Evolutionary conservation across 2,797 vertebrate genomes (phyloP), one percentile per base, ranked within the genome.

Genomic region (Molossus molossus): DNA sequence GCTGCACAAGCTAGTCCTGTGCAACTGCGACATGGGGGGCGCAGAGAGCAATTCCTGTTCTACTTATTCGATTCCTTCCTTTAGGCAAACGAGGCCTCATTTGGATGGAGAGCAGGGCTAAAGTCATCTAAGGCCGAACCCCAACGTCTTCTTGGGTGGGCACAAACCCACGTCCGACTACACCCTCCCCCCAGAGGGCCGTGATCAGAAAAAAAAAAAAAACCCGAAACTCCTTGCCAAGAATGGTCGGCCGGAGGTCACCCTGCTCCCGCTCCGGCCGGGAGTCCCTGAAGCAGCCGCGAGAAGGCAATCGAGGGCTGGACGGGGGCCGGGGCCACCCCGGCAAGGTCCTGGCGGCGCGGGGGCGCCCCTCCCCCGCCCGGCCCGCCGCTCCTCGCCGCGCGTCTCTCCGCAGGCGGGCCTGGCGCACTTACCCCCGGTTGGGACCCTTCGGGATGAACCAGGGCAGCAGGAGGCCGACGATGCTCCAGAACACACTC

Each of bases 401-500:
- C 58, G 70, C 69, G 70, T 14, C 72, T 73, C 85, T 45, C 83
- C 72, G 84, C 3, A 10, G 27, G 9, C 29, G 0, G 57, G 27
- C 40, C 83, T 25, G 85, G 5, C 25, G 40, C 94, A 99, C 99
- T 99, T 97, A 99, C 99, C 99, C 99, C 97, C 98, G 98, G 98
- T 99, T 99, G 3, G 99, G 99, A 97, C 99, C 99, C 98, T 99
- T 99, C 3, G 99, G 99, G 70, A 99, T 98, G 48, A 99, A 99
- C 98, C 99, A 99, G 45, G 99, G 99, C 76, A 99, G 97, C 0
- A 99, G 97, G 73, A 98, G 98, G 77, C 99, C 99, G 76, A 99
- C 97, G 60, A 99, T 23, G 8, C 98, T 99, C 99, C 99, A 99
- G 96, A 99, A 99, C 95, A 99, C 98, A 23, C 99, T 99, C 99